phyloP scores from a whole-genome alignment of 1,140 invertebrate genomes.

The Chionoecetes opilio region DNA sequence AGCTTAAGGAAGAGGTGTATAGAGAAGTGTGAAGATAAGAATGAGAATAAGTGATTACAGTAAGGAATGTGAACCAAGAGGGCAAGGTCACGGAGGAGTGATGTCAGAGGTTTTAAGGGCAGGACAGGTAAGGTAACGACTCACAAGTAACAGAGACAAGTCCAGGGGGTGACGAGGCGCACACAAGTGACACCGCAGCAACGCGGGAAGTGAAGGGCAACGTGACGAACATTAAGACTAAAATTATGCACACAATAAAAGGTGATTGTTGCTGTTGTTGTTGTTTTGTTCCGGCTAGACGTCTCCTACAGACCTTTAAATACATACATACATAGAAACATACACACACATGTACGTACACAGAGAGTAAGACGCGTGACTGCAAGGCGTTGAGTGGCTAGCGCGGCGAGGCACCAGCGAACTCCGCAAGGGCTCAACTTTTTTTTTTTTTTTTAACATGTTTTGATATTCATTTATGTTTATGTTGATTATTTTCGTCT shows the following conservation, averaged over 20 bases:
- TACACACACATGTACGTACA: not conserved
- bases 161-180: too few species aligned
- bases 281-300: not conserved
- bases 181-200: not conserved
- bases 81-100: not conserved
- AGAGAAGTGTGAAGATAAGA: not conserved
- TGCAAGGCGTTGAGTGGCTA: constrained; percentile 1
- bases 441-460: not conserved
- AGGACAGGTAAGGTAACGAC: not conserved
- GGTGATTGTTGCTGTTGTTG: too few species aligned
- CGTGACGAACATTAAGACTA: not conserved
- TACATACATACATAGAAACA: too few species aligned
- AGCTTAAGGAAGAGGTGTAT: too few species aligned
- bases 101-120: not conserved
- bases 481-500: not conserved
- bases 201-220: not conserved
- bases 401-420: not conserved
- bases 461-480: not conserved
- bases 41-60: not conserved
- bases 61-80: not conserved
- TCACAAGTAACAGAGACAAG: not conserved
- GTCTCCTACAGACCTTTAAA: constrained; percentile 19
- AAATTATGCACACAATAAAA: constrained; percentile 14
- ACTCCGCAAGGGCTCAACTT: not conserved
- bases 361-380: constrained; percentile 6